phyloP scores from a whole-genome alignment of 2,797 vertebrate species.

The Fringilla coelebs region DNA sequence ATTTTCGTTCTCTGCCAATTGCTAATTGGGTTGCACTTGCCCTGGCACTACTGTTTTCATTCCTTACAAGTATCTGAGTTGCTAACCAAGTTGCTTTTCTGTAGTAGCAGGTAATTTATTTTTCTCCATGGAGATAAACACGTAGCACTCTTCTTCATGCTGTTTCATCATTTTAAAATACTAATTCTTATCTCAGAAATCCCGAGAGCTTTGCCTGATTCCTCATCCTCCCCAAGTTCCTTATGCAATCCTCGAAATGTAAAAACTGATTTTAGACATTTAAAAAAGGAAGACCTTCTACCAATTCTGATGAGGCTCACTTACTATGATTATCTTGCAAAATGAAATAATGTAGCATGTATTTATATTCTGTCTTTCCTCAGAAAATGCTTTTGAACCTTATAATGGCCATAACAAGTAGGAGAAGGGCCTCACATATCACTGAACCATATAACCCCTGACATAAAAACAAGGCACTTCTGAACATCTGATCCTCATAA shows the following conservation, averaged over 20 bases:
- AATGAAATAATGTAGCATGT: not conserved
- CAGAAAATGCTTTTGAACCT: not conserved
- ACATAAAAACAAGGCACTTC: not conserved
- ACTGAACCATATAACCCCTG: not conserved
- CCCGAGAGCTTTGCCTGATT: not conserved
- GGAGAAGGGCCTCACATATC: not conserved
- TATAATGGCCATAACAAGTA: not conserved
- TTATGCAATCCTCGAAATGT: not conserved
- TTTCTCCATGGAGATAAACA: not conserved
- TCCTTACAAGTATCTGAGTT: not conserved
- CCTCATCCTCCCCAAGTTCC: not conserved
- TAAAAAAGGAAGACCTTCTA: not conserved
- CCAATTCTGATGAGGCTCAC: not conserved
- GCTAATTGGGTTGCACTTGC: not conserved
- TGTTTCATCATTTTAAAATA: not conserved
- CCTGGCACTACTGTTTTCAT: not conserved
- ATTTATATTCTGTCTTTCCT: not conserved
- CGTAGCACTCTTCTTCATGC: not conserved
- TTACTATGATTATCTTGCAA: not conserved
- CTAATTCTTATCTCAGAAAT: not conserved
- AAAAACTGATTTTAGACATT: not conserved
- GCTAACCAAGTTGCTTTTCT: constrained; percentile 10
- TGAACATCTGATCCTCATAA: not conserved
- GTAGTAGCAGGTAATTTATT: not conserved
- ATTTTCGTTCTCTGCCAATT: not conserved